Evolutionary conservation across 2,888 invertebrate species (phyloP).

Genomic region (Caprella mutica): DNA sequence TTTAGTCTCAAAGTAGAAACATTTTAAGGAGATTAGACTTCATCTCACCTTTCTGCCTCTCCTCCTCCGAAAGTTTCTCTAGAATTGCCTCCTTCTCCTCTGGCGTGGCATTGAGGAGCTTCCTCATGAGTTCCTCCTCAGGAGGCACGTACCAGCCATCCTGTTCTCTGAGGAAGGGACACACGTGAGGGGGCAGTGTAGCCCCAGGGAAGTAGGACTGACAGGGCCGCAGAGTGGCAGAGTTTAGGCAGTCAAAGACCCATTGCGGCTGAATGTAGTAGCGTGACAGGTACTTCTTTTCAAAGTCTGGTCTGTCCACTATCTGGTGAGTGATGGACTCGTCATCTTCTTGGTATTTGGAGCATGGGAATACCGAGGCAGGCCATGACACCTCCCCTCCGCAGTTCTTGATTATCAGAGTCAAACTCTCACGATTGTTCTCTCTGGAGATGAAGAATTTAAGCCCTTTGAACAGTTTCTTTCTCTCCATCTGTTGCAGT

Average conservation of each 20-base stretch:
- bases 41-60: slow-evolving; percentile 45
- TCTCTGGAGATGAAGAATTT: slow-evolving; percentile 91
- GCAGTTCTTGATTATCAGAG: slow-evolving; percentile 80
- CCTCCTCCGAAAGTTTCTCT: slow-evolving; percentile 37
- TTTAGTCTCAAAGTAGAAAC: no score
- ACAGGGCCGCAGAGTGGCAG: slow-evolving; percentile 68
- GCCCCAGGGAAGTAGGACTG: slow-evolving; percentile 87
- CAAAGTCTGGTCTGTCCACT: slow-evolving; percentile 71
- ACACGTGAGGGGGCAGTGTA: slow-evolving; percentile 85
- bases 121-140: slow-evolving; percentile 65
- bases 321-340: slow-evolving; percentile 93
- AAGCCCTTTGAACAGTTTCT: slow-evolving; percentile 74
- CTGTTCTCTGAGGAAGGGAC: slow-evolving; percentile 74
- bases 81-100: slow-evolving; percentile 34
- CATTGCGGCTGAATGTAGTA: slow-evolving; percentile 97
- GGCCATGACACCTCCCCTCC: slow-evolving; percentile 98
- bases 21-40: no score
- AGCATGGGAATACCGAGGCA: slow-evolving; percentile 66
- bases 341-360: slow-evolving; percentile 76
- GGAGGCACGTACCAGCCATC: slow-evolving; percentile 78
- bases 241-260: slow-evolving; percentile 93
- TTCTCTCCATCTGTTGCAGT: no score
- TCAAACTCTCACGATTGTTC: slow-evolving; percentile 64
- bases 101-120: slow-evolving; percentile 39
- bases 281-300: slow-evolving; percentile 51